These are phyloP conservation scores for Campoplex capitator DNA, from an alignment of 2,888 invertebrate genomes.

Conservation along the genomic window DNA sequence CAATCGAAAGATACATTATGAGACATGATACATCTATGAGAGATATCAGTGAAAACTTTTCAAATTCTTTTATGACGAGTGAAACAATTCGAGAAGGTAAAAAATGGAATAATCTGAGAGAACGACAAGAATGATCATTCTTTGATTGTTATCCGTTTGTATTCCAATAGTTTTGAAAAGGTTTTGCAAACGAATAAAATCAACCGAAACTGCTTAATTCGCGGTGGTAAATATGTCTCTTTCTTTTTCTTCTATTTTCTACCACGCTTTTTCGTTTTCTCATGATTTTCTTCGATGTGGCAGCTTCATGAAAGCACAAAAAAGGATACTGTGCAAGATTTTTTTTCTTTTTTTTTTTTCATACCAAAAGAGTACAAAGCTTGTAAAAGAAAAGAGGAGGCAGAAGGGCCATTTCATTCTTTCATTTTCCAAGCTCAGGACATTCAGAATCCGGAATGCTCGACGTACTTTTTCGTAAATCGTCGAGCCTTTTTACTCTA, in stretches of 20 bases:
- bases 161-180: slow-evolving; percentile 16
- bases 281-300: slow-evolving; percentile 25
- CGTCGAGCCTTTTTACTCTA: slow-evolving; percentile 40
- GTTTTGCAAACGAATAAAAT: neutral
- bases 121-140: slow-evolving; percentile 9
- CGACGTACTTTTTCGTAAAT: slow-evolving; percentile 47
- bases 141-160: neutral
- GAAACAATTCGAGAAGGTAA: slow-evolving; percentile 48
- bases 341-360: neutral
- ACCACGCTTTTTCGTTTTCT: slow-evolving; percentile 20
- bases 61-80: slow-evolving; percentile 30
- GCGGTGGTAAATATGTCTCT: slow-evolving; percentile 2
- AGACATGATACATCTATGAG: slow-evolving; percentile 7
- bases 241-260: slow-evolving; percentile 22
- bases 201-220: slow-evolving; percentile 39
- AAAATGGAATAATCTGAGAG: slow-evolving; percentile 33
- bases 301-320: slow-evolving; percentile 32
- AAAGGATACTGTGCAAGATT: neutral
- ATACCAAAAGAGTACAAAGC: slow-evolving; percentile 18
- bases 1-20: slow-evolving; percentile 48
- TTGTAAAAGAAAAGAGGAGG: slow-evolving; percentile 9
- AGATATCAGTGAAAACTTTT: slow-evolving; percentile 4
- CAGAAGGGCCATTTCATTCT: slow-evolving; percentile 36
- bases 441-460: slow-evolving; percentile 23
- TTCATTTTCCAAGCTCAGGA: slow-evolving; percentile 25